Conservation (phyloP, 2,113 vertebrate genomes). For the Pollachius pollachius region DNA sequence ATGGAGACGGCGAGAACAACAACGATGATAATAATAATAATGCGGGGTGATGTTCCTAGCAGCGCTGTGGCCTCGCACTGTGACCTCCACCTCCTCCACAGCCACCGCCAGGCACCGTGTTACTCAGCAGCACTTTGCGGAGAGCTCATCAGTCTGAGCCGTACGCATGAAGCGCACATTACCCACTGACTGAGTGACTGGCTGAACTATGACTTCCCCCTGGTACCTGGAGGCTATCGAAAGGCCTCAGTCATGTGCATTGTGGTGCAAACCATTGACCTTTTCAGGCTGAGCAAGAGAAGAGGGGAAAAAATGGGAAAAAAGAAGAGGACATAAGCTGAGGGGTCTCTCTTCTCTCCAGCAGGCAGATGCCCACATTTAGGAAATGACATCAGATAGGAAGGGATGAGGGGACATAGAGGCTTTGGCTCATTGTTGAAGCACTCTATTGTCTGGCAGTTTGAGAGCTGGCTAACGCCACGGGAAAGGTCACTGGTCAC, state of each 20-base stretch:
- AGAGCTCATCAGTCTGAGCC: constrained; percentile 44
- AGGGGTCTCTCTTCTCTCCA: constrained; percentile 29
- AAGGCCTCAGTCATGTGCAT: constrained; percentile 53
- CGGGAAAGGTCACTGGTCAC: constrained; percentile 71
- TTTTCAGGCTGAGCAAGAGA: constrained; percentile 56
- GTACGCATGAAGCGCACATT: constrained; percentile 58
- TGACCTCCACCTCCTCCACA: constrained; percentile 31
- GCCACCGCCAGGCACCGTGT: constrained; percentile 22
- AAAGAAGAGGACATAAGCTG: constrained; percentile 28
- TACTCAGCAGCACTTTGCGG: constrained; percentile 40
- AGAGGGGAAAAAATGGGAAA: constrained; percentile 9
- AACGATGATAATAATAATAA: constrained; percentile 23
- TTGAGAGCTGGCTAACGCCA: constrained; percentile 54
- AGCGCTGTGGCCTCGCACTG: constrained; percentile 21
- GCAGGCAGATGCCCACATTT: constrained; percentile 54
- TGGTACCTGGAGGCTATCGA: constrained; percentile 64
- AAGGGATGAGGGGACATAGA: constrained; percentile 56
- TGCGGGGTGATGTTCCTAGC: constrained; percentile 3
- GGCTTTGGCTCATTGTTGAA: constrained; percentile 51
- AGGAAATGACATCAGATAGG: constrained; percentile 59
- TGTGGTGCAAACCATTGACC: constrained; percentile 56
- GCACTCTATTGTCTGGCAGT: constrained; percentile 58
- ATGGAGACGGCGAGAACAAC: constrained; percentile 48
- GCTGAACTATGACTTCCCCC: constrained; percentile 68
- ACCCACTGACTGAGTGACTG: constrained; percentile 58